phyloP scores from a whole-genome alignment of 2,888 invertebrate genomes.

The Synanthedon formicaeformis region DNA sequence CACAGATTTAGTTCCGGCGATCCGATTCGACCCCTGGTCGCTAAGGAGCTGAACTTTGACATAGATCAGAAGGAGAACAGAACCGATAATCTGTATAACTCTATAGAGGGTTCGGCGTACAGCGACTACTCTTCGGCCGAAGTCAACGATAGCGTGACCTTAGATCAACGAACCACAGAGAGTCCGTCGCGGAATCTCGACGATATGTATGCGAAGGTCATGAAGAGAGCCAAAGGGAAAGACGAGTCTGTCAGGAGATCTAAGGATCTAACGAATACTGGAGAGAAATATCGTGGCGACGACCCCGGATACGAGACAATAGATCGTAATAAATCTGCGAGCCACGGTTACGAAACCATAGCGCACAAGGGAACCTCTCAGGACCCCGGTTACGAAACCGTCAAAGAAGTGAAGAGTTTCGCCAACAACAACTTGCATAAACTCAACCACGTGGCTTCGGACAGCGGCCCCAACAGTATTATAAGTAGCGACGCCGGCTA shows the following conservation, averaged over 20 bases:
- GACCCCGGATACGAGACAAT: constrained; percentile 67
- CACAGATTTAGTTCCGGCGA: constrained; percentile 65
- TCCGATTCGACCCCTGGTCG: constrained; percentile 55
- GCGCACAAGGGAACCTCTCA: constrained; percentile 57
- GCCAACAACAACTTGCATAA: constrained; percentile 42
- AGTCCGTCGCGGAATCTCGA: constrained; percentile 80
- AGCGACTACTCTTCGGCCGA: constrained; percentile 46
- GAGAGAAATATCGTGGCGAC: constrained; percentile 47
- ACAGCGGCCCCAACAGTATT: constrained; percentile 72
- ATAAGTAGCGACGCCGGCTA: constrained; percentile 79
- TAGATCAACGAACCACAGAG: constrained; percentile 53
- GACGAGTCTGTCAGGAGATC: constrained; percentile 38
- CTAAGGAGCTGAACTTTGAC: constrained; percentile 54
- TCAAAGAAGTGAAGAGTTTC: constrained; percentile 48
- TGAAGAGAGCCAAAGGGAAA: constrained; percentile 74
- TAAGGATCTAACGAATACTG: constrained; percentile 29
- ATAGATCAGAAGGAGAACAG: constrained; percentile 41
- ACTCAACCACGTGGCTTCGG: constrained; percentile 37
- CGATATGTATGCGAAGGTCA: constrained; percentile 91
- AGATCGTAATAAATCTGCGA: constrained; percentile 49
- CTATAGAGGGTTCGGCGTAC: constrained; percentile 44
- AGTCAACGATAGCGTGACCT: constrained; percentile 32
- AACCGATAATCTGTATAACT: constrained; percentile 51
- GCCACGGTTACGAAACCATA: constrained; percentile 74
- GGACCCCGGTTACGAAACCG: constrained; percentile 77